These are phyloP conservation scores for Oryzias sinensis DNA, from an alignment of 2,797 vertebrate species.

Conservation along the genomic window DNA sequence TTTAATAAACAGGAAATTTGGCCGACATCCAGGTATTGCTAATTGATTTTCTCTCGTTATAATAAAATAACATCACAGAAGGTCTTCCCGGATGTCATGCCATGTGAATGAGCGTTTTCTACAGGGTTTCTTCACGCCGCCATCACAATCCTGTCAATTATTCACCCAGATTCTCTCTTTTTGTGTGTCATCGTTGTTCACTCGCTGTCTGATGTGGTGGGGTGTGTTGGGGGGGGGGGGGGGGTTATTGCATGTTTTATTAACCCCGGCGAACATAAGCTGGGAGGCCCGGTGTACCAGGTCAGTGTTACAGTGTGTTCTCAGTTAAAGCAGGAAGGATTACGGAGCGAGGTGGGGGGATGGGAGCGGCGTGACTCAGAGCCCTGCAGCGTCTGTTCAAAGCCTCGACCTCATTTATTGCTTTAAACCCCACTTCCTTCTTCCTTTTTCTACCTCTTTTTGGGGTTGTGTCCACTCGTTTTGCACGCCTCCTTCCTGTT, in stretches of 20 bases:
- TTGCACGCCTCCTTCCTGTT: background rate
- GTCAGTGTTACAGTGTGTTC: conserved; percentile 48
- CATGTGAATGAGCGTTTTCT: background rate
- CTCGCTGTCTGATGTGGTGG: conserved; percentile 11
- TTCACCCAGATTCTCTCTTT: conserved; percentile 35
- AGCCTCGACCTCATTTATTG: conserved; percentile 45
- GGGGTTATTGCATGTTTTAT: conserved; percentile 45
- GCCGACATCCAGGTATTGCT: no score
- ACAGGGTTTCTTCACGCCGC: conserved; percentile 33
- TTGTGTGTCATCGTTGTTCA: conserved; percentile 16
- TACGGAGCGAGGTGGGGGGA: conserved; percentile 20
- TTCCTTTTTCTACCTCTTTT: background rate
- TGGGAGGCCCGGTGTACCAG: conserved; percentile 12
- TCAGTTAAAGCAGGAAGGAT: conserved; percentile 34
- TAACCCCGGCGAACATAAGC: conserved; percentile 23
- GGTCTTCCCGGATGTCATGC: background rate
- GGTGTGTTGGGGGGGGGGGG: background rate
- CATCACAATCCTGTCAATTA: conserved; percentile 45
- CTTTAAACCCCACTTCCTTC: conserved; percentile 6
- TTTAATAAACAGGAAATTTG: no score
- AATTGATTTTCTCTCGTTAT: no score
- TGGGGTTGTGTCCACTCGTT: background rate
- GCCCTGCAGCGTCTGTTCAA: conserved; percentile 52
- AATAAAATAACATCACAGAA: background rate
- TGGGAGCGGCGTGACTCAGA: conserved; percentile 39